Evolutionary conservation across 1,140 invertebrate genomes (phyloP), one percentile per base, ranked within the genome.

Genomic region (Zaprionus taronus): DNA sequence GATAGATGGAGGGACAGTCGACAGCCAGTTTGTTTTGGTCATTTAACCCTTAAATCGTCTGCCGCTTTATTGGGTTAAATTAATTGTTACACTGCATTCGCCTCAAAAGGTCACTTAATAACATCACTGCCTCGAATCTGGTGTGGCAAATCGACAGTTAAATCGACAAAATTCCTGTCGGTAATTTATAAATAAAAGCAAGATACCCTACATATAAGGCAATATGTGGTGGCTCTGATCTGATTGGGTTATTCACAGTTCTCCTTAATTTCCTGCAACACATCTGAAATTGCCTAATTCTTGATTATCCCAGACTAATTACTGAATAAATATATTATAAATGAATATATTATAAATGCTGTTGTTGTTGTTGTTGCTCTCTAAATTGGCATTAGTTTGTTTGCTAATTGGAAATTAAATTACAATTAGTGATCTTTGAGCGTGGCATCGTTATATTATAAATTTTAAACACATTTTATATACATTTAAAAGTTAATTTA

Each of bases 391-490:
- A 81, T 91, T 91, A 87, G 90, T 91, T 91, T 91, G 90, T 91
- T 91, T 91, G 85, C 90, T 91, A 91, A 91, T 91, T 91, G 90
- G 90, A 91, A 91, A 91, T 91, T 91, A 91, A 91, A 91, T 91
- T 91, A 91, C 90, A 91, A 91, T 91, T 91, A 91, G 85, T 91
- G 90, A 90, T 90, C 85, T 90, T 79, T 81, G 80, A 83, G 89
- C 80, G 72, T 79, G 64, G 74, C 84, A 77, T 72, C 75, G 72
- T 83, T 81, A n/a, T n/a, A n/a, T n/a, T n/a, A n/a, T n/a, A 9
- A 1, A 24, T 24, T 24, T 5, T 24, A 24, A 24, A 24, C 4
- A 24, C 24, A 24, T 26, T 26, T 26, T 26, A 26, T 26, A 26
- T 26, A 26, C 4, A 26, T 26, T 26, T 5, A 26, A 26, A 5